Percentiles rank a stretch among this genome's conserved stretches.
phyloP scores from a whole-genome alignment of 1,140 invertebrate genomes.

The Holcopasites calliopsidis region DNA sequence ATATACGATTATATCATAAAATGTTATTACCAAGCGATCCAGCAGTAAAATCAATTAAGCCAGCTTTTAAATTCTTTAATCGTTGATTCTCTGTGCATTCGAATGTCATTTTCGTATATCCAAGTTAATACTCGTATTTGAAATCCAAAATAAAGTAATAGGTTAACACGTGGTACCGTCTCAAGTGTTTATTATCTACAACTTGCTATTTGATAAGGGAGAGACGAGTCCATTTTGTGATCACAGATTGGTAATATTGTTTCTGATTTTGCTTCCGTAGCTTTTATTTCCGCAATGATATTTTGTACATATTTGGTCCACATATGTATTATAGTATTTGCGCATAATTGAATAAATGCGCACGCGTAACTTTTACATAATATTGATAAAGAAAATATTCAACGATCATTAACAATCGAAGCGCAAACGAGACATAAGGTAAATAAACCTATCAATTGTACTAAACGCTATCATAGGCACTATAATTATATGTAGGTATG shows the following conservation, averaged over 20 bases:
- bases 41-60: constrained; percentile 85
- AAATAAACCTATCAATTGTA: too few species aligned
- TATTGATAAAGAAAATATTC: constrained; percentile 1
- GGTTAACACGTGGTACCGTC: constrained; percentile 4
- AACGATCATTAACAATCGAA: constrained; percentile 8
- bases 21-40: constrained; percentile 84
- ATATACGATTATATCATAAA: background rate
- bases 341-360: too few species aligned
- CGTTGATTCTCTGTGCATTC: constrained; percentile 25
- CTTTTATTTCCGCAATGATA: constrained; percentile 18
- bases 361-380: background rate
- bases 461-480: too few species aligned
- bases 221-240: background rate
- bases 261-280: background rate
- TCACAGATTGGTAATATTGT: background rate
- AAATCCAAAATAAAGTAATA: background rate
- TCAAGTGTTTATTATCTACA: background rate
- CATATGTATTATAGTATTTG: too few species aligned
- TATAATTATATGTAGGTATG: too few species aligned
- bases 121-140: background rate
- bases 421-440: too few species aligned
- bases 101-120: constrained; percentile 37
- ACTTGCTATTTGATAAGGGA: background rate
- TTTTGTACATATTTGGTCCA: too few species aligned
- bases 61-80: constrained; percentile 79